Conservation (phyloP, 2,113 vertebrate species). For the Hirundichthys speculiger region DNA sequence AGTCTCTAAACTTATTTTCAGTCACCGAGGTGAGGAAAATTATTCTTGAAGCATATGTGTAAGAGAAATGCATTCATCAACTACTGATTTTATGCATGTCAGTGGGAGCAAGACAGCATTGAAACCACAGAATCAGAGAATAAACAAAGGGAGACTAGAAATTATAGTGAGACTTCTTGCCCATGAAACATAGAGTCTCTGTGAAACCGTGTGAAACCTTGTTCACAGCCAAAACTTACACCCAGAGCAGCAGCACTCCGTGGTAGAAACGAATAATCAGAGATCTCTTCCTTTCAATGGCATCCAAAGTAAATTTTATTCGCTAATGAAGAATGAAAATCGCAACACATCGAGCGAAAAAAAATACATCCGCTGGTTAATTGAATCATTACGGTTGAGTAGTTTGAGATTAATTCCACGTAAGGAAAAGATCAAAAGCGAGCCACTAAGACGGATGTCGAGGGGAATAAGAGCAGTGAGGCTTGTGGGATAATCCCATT, state of each 20-base stretch:
- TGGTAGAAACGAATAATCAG: conserved; percentile 38
- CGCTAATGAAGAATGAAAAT: conserved; percentile 68
- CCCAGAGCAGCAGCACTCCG: conserved; percentile 3
- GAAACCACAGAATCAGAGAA: too few relatives aligned
- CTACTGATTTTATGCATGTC: too few relatives aligned
- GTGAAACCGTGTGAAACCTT: too few relatives aligned
- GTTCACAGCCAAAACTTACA: neutral
- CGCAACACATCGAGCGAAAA: conserved; percentile 58
- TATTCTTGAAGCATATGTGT: too few relatives aligned
- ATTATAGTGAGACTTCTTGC: too few relatives aligned
- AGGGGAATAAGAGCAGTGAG: conserved; percentile 68
- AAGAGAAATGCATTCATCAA: too few relatives aligned
- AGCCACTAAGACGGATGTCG: conserved; percentile 59
- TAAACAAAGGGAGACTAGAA: too few relatives aligned
- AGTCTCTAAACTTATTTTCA: too few relatives aligned
- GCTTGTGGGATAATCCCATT: conserved; percentile 79
- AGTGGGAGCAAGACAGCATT: too few relatives aligned
- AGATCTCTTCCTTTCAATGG: conserved; percentile 33
- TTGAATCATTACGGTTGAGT: conserved; percentile 75
- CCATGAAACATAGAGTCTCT: too few relatives aligned
- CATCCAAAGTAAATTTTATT: conserved; percentile 49
- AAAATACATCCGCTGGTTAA: conserved; percentile 75
- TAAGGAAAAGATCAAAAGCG: conserved; percentile 74
- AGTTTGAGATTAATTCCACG: conserved; percentile 75
- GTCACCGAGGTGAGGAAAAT: too few relatives aligned